These are phyloP conservation scores for Poecile atricapillus DNA, from an alignment of 2,113 vertebrate species.

Conservation along the genomic window DNA sequence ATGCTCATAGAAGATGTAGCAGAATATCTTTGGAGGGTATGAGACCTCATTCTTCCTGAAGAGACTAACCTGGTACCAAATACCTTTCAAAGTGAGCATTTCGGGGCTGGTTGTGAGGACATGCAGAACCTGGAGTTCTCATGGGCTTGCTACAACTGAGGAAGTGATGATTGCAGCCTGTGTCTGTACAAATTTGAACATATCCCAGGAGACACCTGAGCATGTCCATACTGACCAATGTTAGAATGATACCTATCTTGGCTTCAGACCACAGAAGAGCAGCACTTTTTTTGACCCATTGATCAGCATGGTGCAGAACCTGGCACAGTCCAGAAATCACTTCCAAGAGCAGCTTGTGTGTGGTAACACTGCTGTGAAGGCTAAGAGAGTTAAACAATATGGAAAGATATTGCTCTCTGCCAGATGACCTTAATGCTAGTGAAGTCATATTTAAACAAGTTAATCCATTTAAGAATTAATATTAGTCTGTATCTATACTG, in stretches of 20 bases:
- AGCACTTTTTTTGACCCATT: background rate
- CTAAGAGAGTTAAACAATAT: background rate
- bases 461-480: background rate
- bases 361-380: background rate
- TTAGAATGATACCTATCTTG: background rate
- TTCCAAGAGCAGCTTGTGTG: background rate
- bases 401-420: background rate
- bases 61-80: background rate
- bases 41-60: background rate
- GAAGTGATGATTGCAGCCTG: background rate
- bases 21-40: background rate
- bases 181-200: background rate
- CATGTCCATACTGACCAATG: background rate
- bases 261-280: background rate
- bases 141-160: background rate
- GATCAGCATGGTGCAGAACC: background rate
- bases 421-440: background rate
- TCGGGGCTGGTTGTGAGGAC: background rate
- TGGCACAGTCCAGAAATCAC: background rate
- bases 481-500: background rate
- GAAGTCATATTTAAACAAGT: background rate
- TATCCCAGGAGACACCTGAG: accelerated
- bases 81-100: background rate
- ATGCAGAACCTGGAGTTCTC: accelerated
- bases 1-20: background rate